Conservation (phyloP, 2,888 invertebrate species). For the Leptinotarsa tumamoca region DNA sequence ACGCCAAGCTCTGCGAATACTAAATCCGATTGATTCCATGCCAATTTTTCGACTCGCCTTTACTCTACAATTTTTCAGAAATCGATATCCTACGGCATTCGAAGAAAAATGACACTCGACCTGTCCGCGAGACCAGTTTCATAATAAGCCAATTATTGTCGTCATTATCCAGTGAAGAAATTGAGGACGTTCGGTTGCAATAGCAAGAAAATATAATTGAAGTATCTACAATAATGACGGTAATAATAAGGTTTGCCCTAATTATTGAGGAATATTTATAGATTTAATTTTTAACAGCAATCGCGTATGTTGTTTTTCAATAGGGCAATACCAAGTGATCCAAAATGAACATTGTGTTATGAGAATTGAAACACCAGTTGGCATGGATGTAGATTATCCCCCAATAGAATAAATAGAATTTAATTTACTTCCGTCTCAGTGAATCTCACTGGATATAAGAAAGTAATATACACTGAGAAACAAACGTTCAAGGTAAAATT, state of each 20-base stretch:
- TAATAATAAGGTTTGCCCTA: conserved; percentile 31
- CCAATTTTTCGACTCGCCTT: conserved; percentile 15
- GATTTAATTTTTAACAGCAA: conserved; percentile 3
- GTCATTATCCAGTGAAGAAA: conserved; percentile 35
- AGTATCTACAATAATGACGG: conserved; percentile 35
- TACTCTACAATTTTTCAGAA: conserved; percentile 31
- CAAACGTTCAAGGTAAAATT: no score
- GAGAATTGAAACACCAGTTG: no score
- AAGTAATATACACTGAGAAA: no score
- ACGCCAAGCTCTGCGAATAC: neutral
- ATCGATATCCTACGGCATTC: conserved; percentile 35
- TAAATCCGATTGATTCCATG: conserved; percentile 14
- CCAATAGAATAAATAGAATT: no score
- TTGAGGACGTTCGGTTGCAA: conserved; percentile 31
- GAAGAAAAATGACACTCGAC: conserved; percentile 37
- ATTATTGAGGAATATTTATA: conserved; percentile 17
- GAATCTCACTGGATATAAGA: no score
- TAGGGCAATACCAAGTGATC: neutral
- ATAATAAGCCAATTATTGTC: conserved; percentile 46
- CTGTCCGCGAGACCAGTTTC: conserved; percentile 32
- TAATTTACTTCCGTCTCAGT: no score
- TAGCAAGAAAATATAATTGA: conserved; percentile 37
- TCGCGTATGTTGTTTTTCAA: neutral
- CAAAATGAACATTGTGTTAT: neutral
- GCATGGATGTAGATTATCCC: no score